A percentile compares a stretch with the other conserved stretches of the same genome.
Conservation (phyloP, 2,797 vertebrate species). For the Enteromius afrohamiltoni region DNA sequence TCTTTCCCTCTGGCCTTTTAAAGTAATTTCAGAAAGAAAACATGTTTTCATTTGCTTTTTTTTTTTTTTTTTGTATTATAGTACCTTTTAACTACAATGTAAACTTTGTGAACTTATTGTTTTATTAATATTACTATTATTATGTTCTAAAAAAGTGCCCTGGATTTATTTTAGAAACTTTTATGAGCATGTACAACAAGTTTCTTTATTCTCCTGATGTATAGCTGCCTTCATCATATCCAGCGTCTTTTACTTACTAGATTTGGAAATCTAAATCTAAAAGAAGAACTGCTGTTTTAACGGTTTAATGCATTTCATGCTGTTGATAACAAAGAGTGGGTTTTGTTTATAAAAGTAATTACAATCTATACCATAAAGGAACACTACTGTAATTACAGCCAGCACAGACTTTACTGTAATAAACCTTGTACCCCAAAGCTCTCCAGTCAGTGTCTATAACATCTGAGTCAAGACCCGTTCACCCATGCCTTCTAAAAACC, state of each 20-base stretch:
- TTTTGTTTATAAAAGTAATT: neutral
- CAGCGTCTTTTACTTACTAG: neutral
- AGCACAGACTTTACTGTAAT: neutral
- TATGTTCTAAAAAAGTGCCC: neutral
- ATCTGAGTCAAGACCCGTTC: neutral
- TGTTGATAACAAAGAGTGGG: no score
- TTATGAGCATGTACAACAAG: neutral
- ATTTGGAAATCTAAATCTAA: neutral
- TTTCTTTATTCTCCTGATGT: neutral
- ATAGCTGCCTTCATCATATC: neutral
- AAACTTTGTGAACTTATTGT: no score
- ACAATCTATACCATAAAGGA: no score
- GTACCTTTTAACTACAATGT: neutral
- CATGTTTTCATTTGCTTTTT: neutral
- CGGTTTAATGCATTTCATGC: no score
- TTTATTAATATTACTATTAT: neutral
- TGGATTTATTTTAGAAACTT: neutral
- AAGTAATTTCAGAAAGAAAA: neutral
- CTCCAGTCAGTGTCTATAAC: slow-evolving; percentile 7
- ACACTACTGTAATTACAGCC: no score
- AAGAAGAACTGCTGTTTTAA: neutral
- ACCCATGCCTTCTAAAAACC: neutral
- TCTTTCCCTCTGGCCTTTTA: neutral
- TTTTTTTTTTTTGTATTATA: neutral
- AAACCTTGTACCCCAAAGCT: neutral